Percentiles rank a stretch among this genome's conserved stretches.
Evolutionary conservation across 1,140 invertebrate species (phyloP).

Genomic region (Heliconius melpomene): DNA sequence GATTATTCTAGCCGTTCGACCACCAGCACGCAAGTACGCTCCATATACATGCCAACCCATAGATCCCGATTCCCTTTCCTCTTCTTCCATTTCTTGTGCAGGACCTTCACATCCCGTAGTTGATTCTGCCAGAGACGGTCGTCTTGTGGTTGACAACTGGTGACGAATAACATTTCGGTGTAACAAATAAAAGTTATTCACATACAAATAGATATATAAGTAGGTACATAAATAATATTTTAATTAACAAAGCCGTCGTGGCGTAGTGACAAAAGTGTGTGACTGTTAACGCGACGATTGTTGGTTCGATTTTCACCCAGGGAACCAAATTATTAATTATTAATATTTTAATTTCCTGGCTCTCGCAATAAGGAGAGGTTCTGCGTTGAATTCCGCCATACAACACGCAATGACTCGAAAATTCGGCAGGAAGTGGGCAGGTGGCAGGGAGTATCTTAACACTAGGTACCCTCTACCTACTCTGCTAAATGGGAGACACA

Average conservation of each 20-base stretch:
- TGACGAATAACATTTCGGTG: not conserved
- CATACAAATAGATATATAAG: not conserved
- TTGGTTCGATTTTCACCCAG: no score
- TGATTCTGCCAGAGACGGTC: constrained; percentile 67
- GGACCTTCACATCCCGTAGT: constrained; percentile 59
- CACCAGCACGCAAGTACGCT: constrained; percentile 75
- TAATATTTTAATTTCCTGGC: no score
- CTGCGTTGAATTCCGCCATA: no score
- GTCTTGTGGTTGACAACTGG: constrained; percentile 67
- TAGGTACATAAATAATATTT: not conserved
- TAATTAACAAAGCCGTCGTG: not conserved
- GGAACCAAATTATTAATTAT: no score
- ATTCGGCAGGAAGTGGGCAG: no score
- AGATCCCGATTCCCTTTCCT: constrained; percentile 79
- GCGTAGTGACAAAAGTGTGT: no score
- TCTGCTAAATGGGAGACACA: no score
- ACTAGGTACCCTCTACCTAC: no score
- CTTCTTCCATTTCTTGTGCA: constrained; percentile 76
- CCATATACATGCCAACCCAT: constrained; percentile 76
- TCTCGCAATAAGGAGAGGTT: no score
- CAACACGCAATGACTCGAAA: no score
- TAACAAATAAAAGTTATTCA: not conserved
- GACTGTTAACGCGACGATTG: no score
- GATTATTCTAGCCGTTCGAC: constrained; percentile 55
- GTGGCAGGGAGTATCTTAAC: no score